Base-by-base conservation (phyloP, 2,888 invertebrate species). In the Caenorhabditis angaria region DNA sequence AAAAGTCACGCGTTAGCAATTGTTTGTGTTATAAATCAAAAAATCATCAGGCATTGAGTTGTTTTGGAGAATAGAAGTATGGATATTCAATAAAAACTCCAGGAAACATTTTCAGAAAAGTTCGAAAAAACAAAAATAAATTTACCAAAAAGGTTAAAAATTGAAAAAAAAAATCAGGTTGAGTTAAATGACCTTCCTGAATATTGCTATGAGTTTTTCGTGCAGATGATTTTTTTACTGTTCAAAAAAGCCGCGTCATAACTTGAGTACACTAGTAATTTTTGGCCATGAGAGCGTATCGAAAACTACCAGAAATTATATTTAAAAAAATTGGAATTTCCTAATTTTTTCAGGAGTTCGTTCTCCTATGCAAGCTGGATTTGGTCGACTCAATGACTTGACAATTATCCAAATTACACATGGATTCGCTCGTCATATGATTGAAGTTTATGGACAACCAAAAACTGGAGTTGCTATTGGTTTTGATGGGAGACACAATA, bases 311-410 rank as follows among this genome's bases (percentile, higher is more conserved):
- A n/a, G n/a, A n/a, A n/a, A n/a, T n/a, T n/a, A n/a, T n/a, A n/a
- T n/a, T n/a, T n/a, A n/a, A n/a, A n/a, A n/a, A n/a, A n/a, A n/a
- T n/a, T n/a, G n/a, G n/a, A n/a, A n/a, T n/a, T n/a, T 4, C 18
- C n/a, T 48, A 35, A 22, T 24, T 27, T 27, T 63, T 69, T 58
- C 76, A 89, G 90, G 97, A 0, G 90, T 99, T 35, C 91, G 99
- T 76, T 94, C 93, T 0, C 91, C 91, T 76, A 97, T 99, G 97
- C 93, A 92, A 22, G 93, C 95, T 20, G 99, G 99, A 0, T 96
- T 93, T 88, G 91, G 91, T 78, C 92, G 93, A 76, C 94, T 99
- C 93, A 99, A 99, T 88, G 97, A 99, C 88, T 91, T 99, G 54
- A 94, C 96, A 0, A 89, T 91, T 65, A 91, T 99, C 58, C 99